Evolutionary conservation across 2,888 invertebrate species (phyloP).

Genomic region (Ophion ventricosus): DNA sequence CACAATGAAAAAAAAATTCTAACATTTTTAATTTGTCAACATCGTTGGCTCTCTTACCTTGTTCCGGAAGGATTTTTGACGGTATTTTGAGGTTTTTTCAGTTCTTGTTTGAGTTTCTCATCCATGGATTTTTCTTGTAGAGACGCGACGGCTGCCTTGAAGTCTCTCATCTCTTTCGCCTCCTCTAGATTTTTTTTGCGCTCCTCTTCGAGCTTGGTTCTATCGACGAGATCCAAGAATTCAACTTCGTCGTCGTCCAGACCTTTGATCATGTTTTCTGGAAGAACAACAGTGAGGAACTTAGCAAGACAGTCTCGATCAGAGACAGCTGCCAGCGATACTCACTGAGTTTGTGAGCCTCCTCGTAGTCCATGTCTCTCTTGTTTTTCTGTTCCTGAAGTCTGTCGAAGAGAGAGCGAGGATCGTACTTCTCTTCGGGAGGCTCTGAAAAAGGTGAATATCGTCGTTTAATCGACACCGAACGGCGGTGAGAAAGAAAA

Average conservation of each 20-base stretch:
- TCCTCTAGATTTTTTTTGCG: conserved; percentile 93
- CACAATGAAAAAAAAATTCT: not conserved
- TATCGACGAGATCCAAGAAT: conserved; percentile 95
- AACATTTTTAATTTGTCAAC: not conserved
- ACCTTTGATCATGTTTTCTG: conserved; percentile 94
- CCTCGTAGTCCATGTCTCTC: conserved; percentile 97
- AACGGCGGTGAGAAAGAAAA: conserved; percentile 6
- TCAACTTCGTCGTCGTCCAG: conserved; percentile 98
- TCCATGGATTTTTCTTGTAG: conserved; percentile 88
- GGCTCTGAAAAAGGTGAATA: conserved; percentile 86
- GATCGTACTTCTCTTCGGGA: conserved; percentile 94
- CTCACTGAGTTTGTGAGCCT: conserved; percentile 97
- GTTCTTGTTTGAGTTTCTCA: conserved; percentile 84
- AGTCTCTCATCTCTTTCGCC: conserved; percentile 92
- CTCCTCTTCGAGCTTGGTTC: conserved; percentile 93
- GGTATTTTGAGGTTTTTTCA: conserved; percentile 76
- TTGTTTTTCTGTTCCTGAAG: conserved; percentile 96
- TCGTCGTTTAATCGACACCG: not conserved
- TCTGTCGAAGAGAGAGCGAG: conserved; percentile 94
- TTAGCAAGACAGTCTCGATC: not conserved
- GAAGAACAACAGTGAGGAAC: conserved; percentile 64
- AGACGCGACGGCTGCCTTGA: conserved; percentile 88
- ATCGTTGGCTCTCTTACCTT: conserved; percentile 67
- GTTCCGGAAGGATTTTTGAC: conserved; percentile 72
- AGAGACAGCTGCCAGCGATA: conserved; percentile 56